A percentile compares a stretch with the other conserved stretches of the same genome.
Evolutionary conservation across 2,888 invertebrate species (phyloP).

Genomic region (Brenthis hecate): DNA sequence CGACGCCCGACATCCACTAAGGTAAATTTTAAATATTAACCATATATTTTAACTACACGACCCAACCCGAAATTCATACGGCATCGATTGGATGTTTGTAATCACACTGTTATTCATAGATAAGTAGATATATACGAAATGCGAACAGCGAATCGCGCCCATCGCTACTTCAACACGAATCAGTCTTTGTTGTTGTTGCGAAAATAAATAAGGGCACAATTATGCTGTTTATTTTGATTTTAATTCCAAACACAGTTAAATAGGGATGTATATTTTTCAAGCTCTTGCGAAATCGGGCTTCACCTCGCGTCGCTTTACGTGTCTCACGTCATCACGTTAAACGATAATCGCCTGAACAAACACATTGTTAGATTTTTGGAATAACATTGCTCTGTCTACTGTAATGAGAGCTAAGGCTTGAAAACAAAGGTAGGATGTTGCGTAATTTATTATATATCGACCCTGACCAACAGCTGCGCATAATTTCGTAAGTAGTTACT

Average conservation of each 20-base stretch:
- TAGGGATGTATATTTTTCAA: slow-evolving; percentile 43
- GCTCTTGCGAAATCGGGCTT: slow-evolving; percentile 52
- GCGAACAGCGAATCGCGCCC: slow-evolving; percentile 16
- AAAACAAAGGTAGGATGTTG: slow-evolving; percentile 38
- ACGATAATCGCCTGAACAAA: slow-evolving; percentile 65
- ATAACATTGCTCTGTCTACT: not conserved
- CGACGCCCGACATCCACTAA: slow-evolving; percentile 42
- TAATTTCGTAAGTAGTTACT: slow-evolving; percentile 30
- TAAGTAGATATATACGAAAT: slow-evolving; percentile 30
- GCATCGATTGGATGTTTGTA: slow-evolving; percentile 37
- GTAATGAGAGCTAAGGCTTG: slow-evolving; percentile 26
- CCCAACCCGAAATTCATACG: slow-evolving; percentile 4
- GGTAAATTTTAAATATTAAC: slow-evolving; percentile 51
- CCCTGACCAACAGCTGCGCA: slow-evolving; percentile 39
- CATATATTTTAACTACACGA: not conserved
- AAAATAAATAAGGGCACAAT: slow-evolving; percentile 20
- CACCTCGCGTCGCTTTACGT: slow-evolving; percentile 58
- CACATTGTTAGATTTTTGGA: slow-evolving; percentile 48
- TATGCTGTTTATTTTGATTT: slow-evolving; percentile 16
- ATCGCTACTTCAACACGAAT: slow-evolving; percentile 26
- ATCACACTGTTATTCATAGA: slow-evolving; percentile 36
- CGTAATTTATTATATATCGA: slow-evolving; percentile 39
- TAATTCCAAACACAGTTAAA: slow-evolving; percentile 17
- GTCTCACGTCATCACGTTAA: slow-evolving; percentile 61
- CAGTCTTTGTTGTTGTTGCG: slow-evolving; percentile 16